Evolutionary conservation across 2,888 invertebrate genomes (phyloP).

Genomic region (Idaea straminata): DNA sequence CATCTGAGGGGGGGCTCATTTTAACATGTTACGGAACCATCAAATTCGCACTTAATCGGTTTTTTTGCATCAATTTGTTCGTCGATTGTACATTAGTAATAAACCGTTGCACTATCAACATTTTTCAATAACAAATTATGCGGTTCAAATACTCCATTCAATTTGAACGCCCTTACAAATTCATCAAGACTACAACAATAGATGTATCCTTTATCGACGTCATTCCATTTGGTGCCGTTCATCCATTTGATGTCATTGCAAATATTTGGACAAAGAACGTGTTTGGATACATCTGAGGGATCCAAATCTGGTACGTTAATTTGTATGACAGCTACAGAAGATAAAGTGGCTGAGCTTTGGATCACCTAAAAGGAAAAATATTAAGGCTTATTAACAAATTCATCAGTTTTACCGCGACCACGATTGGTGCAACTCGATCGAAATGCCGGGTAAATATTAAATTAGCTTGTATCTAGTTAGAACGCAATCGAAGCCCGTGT

Average conservation of each 20-base stretch:
- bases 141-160: neutral
- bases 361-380: conserved; percentile 43
- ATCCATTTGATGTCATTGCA: conserved; percentile 48
- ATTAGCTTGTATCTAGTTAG: neutral
- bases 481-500: neutral
- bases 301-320: conserved; percentile 50
- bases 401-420: too few relatives aligned
- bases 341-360: conserved; percentile 33
- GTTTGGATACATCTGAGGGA: conserved; percentile 19
- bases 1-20: too few relatives aligned
- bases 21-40: too few relatives aligned
- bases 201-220: conserved; percentile 41
- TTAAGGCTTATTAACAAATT: too few relatives aligned
- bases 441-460: neutral
- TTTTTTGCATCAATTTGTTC: too few relatives aligned
- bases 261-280: conserved; percentile 47
- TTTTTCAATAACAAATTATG: too few relatives aligned
- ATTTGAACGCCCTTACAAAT: conserved; percentile 40
- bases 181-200: conserved; percentile 48
- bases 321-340: conserved; percentile 53
- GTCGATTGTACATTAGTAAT: too few relatives aligned
- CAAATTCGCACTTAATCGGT: too few relatives aligned
- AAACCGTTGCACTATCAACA: too few relatives aligned
- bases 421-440: too few relatives aligned
- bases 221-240: conserved; percentile 37